These are phyloP conservation scores for Mamestra configurata DNA, from an alignment of 1,140 invertebrate species.

Conservation along the genomic window DNA sequence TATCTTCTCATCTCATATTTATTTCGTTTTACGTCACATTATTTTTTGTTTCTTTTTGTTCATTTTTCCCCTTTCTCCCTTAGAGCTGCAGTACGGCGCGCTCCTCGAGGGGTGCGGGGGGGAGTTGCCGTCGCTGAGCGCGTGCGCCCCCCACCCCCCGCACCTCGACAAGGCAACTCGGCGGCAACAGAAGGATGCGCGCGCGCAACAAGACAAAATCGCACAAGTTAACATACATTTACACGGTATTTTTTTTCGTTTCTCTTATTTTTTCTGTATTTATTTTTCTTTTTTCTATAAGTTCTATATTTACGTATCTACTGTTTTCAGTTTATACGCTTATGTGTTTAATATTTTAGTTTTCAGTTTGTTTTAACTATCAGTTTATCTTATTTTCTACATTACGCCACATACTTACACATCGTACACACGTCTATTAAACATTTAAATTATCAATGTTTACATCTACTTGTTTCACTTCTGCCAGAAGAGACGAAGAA, in stretches of 20 bases:
- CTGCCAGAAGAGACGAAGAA: neutral
- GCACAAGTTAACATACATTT: conserved; percentile 95
- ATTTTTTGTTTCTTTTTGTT: conserved; percentile 70
- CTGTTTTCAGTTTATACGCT: neutral
- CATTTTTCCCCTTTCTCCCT: conserved; percentile 58
- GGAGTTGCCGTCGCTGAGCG: conserved; percentile 83
- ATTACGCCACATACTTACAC: neutral
- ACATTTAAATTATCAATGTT: neutral
- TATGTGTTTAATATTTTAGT: neutral
- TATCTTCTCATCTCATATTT: too few relatives aligned
- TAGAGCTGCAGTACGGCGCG: conserved; percentile 85
- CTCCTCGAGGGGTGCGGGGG: conserved; percentile 83
- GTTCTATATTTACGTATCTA: neutral
- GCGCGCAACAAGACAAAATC: conserved; percentile 92
- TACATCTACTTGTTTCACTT: neutral
- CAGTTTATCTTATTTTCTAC: conserved; percentile 20
- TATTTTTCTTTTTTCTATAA: conserved; percentile 10
- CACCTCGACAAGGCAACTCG: conserved; percentile 84
- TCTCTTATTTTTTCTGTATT: conserved; percentile 57
- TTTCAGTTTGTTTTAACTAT: conserved; percentile 7
- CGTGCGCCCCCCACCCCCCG: conserved; percentile 84
- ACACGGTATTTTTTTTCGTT: conserved; percentile 91
- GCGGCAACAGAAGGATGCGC: conserved; percentile 89
- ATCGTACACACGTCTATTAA: neutral
- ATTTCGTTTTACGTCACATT: conserved; percentile 50